phyloP scores from a whole-genome alignment of 92 coral and sea anemone genomes.

The Zoanthus solanderi region DNA sequence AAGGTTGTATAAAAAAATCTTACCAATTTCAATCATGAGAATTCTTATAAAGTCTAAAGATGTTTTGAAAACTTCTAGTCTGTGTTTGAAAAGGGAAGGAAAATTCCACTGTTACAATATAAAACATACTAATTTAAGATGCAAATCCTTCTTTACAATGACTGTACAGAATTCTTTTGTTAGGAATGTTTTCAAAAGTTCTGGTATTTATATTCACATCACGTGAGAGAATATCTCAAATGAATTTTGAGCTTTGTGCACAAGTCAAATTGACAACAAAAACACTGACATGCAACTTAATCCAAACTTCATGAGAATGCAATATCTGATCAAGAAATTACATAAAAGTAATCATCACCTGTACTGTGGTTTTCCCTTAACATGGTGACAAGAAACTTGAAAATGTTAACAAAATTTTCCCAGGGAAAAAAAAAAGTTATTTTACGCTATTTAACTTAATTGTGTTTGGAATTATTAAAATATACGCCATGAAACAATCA shows the following conservation, averaged over 20 bases:
- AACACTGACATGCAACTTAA: conserved; percentile 7
- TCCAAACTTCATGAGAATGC: not conserved
- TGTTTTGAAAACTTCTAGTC: no score
- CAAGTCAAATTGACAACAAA: not conserved
- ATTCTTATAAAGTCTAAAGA: no score
- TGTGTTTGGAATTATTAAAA: not conserved
- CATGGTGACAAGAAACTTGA: not conserved
- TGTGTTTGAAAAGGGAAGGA: no score
- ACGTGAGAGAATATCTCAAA: no score
- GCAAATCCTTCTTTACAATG: conserved; percentile 24
- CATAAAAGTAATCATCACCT: conserved; percentile 21
- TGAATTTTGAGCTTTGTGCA: no score
- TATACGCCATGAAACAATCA: not conserved
- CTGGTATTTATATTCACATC: conserved; percentile 3
- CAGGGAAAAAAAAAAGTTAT: not conserved
- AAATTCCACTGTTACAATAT: no score
- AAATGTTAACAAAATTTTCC: not conserved
- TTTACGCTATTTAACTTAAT: not conserved
- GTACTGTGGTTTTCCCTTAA: conserved; percentile 16
- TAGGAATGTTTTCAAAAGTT: not conserved
- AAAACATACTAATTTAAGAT: not conserved
- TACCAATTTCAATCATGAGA: no score
- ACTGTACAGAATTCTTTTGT: conserved; percentile 1
- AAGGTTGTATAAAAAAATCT: no score
- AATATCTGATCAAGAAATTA: conserved; percentile 14